These are phyloP conservation scores for Drosophila peninsularis DNA, from an alignment of 2,888 invertebrate species.

Conservation along the genomic window DNA sequence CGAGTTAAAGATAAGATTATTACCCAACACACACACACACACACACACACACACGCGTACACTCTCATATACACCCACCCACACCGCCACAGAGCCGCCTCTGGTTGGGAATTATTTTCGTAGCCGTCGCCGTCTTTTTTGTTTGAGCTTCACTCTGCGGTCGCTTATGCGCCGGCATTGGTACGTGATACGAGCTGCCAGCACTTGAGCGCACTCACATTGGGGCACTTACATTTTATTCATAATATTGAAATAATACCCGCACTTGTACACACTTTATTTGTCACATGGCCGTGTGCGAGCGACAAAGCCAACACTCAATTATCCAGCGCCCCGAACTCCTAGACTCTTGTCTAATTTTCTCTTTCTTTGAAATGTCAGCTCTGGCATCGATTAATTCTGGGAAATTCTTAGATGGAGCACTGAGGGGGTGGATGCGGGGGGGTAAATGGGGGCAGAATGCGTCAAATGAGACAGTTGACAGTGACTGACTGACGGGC, in stretches of 20 bases:
- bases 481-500: neutral
- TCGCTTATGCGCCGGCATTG: conserved; percentile 43
- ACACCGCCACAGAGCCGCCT: conserved; percentile 1
- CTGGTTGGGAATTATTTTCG: conserved; percentile 57
- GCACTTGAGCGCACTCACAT: conserved; percentile 34
- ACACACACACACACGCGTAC: conserved; percentile 5
- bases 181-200: conserved; percentile 34
- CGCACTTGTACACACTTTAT: conserved; percentile 32
- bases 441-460: neutral
- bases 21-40: conserved; percentile 54
- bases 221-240: conserved; percentile 56
- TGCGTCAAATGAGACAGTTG: neutral
- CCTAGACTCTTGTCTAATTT: neutral
- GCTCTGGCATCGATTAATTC: conserved; percentile 4
- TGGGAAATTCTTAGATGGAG: neutral
- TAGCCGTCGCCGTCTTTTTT: conserved; percentile 36
- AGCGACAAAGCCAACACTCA: conserved; percentile 18
- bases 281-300: conserved; percentile 6
- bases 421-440: no score
- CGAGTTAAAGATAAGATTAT: conserved; percentile 71
- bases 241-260: conserved; percentile 61
- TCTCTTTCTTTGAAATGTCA: neutral
- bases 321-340: conserved; percentile 11
- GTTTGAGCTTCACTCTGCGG: conserved; percentile 31
- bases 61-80: conserved; percentile 12